Percentiles rank a stretch among this genome's conserved stretches.
Conservation (phyloP, 2,888 invertebrate genomes). For the Parnassius mnemosyne region DNA sequence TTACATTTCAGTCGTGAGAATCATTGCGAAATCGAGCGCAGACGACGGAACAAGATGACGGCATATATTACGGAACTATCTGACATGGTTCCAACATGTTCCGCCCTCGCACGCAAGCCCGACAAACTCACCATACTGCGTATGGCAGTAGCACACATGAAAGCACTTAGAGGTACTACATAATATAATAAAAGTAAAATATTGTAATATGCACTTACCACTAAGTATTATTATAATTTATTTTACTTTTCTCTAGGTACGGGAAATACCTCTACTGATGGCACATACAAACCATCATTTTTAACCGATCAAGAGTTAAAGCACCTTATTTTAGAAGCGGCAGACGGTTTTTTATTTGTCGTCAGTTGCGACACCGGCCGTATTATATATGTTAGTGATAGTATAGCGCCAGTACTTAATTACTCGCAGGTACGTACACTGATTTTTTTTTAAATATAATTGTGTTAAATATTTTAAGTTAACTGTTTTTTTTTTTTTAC, state of each 20-base stretch:
- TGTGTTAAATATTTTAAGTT: not conserved
- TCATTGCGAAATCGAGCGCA: slow-evolving; percentile 99
- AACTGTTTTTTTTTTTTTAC: slow-evolving; percentile 37
- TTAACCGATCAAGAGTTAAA: slow-evolving; percentile 99
- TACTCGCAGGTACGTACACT: slow-evolving; percentile 87
- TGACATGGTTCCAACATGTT: slow-evolving; percentile 99
- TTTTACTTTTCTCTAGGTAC: slow-evolving; percentile 83
- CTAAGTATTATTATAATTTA: not conserved
- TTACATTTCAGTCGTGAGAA: slow-evolving; percentile 89
- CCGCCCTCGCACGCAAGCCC: slow-evolving; percentile 97
- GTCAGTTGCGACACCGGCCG: slow-evolving; percentile 98
- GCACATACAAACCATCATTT: slow-evolving; percentile 99
- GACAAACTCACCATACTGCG: slow-evolving; percentile 99
- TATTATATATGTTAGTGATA: slow-evolving; percentile 99
- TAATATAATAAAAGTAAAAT: not conserved
- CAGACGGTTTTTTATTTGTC: slow-evolving; percentile 97
- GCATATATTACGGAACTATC: slow-evolving; percentile 99
- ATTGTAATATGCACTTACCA: not conserved
- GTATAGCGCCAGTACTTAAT: slow-evolving; percentile 97
- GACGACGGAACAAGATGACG: slow-evolving; percentile 99
- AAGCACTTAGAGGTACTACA: slow-evolving; percentile 91
- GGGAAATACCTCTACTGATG: slow-evolving; percentile 97
- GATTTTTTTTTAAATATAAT: too few relatives aligned
- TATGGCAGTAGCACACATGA: slow-evolving; percentile 99
- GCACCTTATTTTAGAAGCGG: slow-evolving; percentile 98